phyloP scores from a whole-genome alignment of 2,888 invertebrate genomes.

The Eilema depressum region DNA sequence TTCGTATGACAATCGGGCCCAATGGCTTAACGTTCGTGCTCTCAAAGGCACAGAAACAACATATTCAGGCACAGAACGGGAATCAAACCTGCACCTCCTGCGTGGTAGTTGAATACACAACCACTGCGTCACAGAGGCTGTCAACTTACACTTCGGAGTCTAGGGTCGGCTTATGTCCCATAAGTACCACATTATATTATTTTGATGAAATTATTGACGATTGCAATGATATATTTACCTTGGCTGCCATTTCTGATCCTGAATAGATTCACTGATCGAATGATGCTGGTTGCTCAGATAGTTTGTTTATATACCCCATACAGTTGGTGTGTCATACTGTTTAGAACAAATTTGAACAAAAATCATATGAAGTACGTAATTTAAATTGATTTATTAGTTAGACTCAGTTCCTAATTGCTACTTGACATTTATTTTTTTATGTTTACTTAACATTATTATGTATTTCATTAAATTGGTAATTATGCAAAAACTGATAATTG shows the following conservation, averaged over 20 bases:
- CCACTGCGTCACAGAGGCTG: too few relatives aligned
- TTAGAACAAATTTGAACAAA: not conserved
- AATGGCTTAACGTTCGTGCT: too few relatives aligned
- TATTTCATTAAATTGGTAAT: not conserved
- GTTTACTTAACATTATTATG: not conserved
- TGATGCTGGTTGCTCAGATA: conserved; percentile 37
- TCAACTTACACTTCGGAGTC: too few relatives aligned
- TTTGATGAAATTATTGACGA: not conserved
- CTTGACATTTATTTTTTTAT: conserved; percentile 3
- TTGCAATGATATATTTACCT: conserved; percentile 58
- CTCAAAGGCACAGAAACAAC: too few relatives aligned
- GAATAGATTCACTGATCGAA: conserved; percentile 62
- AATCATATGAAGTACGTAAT: not conserved
- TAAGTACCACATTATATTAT: not conserved
- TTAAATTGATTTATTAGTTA: conserved; percentile 9
- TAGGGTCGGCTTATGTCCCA: too few relatives aligned
- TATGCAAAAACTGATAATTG: not conserved
- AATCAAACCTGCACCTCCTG: too few relatives aligned
- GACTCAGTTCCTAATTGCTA: conserved; percentile 12
- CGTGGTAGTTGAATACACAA: too few relatives aligned
- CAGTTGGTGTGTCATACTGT: not conserved
- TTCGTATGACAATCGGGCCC: too few relatives aligned
- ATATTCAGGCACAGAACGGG: too few relatives aligned
- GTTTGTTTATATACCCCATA: not conserved
- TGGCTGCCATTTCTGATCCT: conserved; percentile 71